Evolutionary conservation across 2,113 vertebrate species (phyloP), one percentile per base, ranked within the genome.

Genomic region (Antidorcas marsupialis): DNA sequence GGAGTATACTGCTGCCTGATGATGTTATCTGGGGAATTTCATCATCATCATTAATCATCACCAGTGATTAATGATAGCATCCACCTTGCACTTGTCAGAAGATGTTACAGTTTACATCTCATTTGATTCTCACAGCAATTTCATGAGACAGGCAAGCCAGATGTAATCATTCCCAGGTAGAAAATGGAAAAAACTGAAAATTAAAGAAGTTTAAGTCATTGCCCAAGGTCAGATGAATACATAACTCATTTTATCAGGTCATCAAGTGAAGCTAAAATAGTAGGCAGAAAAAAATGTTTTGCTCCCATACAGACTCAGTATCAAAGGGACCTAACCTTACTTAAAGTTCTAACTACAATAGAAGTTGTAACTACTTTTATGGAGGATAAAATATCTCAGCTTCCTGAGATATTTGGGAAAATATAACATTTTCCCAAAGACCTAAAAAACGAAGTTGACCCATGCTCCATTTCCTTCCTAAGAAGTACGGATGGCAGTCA

Each of bases 211-310:
- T 67, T 64, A 55, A 78, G n/a, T 78, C 67, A 83, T 62, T 47
- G 57, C 27, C 86, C 82, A 96, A 79, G 50, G n/a, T 94, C 64
- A 59, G 27, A 85, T 39, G 39, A 89, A 87, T 87, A 64, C 81
- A 74, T 45, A 89, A 86, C 30, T 91, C 85, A 57, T 95, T 95
- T 94, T 94, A 94, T 57, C 23, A 78, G 76, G 86, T 96, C 53
- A 81, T 86, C 45, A 83, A 94, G 57, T 71, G 57, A 74, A 89
- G 36, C 36, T 78, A 92, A 86, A 85, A 83, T 50, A 92, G 71
- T 21, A 78, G 27, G 27, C 55, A 93, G 74, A 74, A 52, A 87
- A 19, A 62, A 21, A 45, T 45, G 64, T n/a, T 62, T 91, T 87
- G 17, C 13, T 57, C 15, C 45, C 52, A 64, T 64, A 17, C 1